These are phyloP conservation scores for Lomographa bimaculata DNA, from an alignment of 2,888 invertebrate species.

Conservation along the genomic window DNA sequence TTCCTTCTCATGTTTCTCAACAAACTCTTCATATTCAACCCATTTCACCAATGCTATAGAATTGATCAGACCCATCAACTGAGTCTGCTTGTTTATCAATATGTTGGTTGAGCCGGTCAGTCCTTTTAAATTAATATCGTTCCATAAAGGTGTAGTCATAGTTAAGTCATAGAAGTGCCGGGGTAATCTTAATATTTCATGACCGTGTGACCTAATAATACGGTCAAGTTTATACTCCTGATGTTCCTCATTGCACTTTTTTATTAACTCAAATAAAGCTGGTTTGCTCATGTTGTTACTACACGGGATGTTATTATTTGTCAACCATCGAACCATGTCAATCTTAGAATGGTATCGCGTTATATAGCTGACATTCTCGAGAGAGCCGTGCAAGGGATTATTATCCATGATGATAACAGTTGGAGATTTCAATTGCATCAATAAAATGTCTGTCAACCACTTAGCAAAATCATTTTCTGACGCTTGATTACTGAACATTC, in stretches of 20 bases:
- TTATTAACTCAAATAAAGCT: slow-evolving; percentile 51
- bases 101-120: background rate
- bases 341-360: slow-evolving; percentile 49
- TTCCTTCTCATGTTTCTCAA: slow-evolving; percentile 37
- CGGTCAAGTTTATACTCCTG: slow-evolving; percentile 41
- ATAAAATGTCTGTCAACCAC: slow-evolving; percentile 52
- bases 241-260: slow-evolving; percentile 32
- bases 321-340: slow-evolving; percentile 52
- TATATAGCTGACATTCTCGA: slow-evolving; percentile 31
- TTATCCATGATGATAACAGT: slow-evolving; percentile 53
- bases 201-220: slow-evolving; percentile 50
- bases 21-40: slow-evolving; percentile 28
- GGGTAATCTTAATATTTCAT: slow-evolving; percentile 52
- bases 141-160: slow-evolving; percentile 50
- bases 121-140: slow-evolving; percentile 23
- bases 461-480: slow-evolving; percentile 44
- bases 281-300: slow-evolving; percentile 46
- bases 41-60: slow-evolving; percentile 8
- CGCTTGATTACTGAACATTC: slow-evolving; percentile 43
- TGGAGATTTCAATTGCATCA: slow-evolving; percentile 36
- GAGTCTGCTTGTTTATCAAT: slow-evolving; percentile 9
- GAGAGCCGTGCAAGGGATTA: slow-evolving; percentile 40
- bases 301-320: slow-evolving; percentile 49
- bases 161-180: slow-evolving; percentile 45
- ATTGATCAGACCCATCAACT: slow-evolving; percentile 5